Base-by-base conservation (phyloP, 2,888 invertebrate species). In the Agrotis ipsilon region DNA sequence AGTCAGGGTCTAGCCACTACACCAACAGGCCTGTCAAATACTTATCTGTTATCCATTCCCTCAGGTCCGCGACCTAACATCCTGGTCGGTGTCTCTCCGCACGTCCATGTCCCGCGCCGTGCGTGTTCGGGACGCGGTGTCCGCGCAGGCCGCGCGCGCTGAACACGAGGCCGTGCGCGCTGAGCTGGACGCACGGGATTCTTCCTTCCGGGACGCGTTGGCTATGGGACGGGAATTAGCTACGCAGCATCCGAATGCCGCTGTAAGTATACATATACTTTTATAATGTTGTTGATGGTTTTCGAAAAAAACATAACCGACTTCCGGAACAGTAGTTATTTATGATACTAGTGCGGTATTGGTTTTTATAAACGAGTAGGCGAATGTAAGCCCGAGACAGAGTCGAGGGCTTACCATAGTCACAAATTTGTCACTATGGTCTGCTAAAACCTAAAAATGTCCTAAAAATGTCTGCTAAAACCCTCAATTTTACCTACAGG, bases 41-140 rank as follows among this genome's bases (percentile, higher is more conserved):
- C n/a, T n/a, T n/a, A 27, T 27, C 27, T 27, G 7, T 1, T 39
- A 1, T 27, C 0, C 0, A 19, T 0, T 18, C n/a, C 1, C 11
- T 6, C 0, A 97, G 97, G 98, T 98, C 0, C 97, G 99, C 81
- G 99, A 99, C 94, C 96, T 99, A 75, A 97, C 98, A 84, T 98
- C 98, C 27, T 99, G 99, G 99, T 98, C 98, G 0, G 97, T 97
- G 18, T 97, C 98, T 68, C 96, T 99, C 18, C 97, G 98, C 77
- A 97, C 98, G 0, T 97, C 97, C 18, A 98, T 98, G 88, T 94
- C 98, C 6, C 97, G 98, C 18, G 97, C 97, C 0, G 97, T 98
- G 27, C 98, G 98, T 89, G 98, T 98, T 5, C 97, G 98, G 52
- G 98, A 98, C 92, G 98, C 98, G 0, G 97, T 97, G 0, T 97